phyloP scores from a whole-genome alignment of 53 echinoderm and acorn worm species.

The Paracentrotus lividus region DNA sequence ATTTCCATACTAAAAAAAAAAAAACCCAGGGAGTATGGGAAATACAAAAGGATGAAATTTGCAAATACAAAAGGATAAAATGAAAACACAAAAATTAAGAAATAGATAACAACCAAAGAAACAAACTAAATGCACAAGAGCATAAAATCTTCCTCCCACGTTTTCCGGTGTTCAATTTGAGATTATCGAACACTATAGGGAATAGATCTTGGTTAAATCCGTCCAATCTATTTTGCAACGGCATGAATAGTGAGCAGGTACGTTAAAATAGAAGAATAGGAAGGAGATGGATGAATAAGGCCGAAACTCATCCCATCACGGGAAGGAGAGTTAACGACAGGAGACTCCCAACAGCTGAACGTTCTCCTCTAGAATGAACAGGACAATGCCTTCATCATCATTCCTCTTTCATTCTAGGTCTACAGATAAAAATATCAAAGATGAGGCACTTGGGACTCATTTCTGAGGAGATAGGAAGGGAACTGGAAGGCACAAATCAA shows the following conservation, averaged over 20 bases:
- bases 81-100: background rate
- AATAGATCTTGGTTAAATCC: no score
- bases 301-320: background rate
- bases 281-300: slow-evolving; percentile 20
- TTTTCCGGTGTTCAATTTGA: no score
- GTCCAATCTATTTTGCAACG: background rate
- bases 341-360: slow-evolving; percentile 46
- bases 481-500: background rate
- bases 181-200: background rate
- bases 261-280: background rate
- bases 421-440: background rate
- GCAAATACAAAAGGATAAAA: background rate
- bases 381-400: slow-evolving; percentile 42
- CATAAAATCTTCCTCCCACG: no score
- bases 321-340: slow-evolving; percentile 47
- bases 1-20: background rate
- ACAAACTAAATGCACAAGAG: no score
- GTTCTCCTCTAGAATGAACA: slow-evolving; percentile 10
- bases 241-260: background rate
- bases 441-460: slow-evolving; percentile 21
- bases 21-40: background rate
- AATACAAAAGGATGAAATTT: background rate
- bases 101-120: no score
- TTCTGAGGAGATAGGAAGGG: background rate
- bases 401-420: slow-evolving; percentile 10